A percentile compares a stretch with the other conserved stretches of the same genome.
Evolutionary conservation across 2,888 invertebrate species (phyloP).

Genomic region (Vandiemenella viatica): DNA sequence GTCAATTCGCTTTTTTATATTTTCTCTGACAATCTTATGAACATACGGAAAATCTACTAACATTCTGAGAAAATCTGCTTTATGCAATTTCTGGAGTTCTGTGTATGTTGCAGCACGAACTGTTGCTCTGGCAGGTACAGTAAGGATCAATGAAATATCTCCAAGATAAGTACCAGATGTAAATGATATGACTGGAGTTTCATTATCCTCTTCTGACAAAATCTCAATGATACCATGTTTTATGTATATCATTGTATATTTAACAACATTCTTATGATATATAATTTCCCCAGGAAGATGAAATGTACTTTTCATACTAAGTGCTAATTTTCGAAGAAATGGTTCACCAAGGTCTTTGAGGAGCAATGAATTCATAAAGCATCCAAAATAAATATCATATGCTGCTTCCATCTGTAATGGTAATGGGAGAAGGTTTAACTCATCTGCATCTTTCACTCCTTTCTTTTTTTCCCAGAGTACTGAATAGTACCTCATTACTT

Average conservation of each 20-base stretch:
- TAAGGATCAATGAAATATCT: conserved; percentile 35
- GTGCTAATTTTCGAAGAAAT: neutral
- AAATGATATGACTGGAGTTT: conserved; percentile 38
- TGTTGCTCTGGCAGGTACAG: conserved; percentile 36
- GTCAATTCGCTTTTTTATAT: neutral
- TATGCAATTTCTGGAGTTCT: conserved; percentile 25
- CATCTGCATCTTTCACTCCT: neutral
- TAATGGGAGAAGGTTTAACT: neutral
- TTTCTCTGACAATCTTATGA: neutral
- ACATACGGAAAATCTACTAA: neutral
- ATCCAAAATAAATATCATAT: neutral
- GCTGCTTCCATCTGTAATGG: neutral
- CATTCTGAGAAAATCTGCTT: neutral
- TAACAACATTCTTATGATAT: conserved; percentile 35
- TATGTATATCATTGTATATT: conserved; percentile 37
- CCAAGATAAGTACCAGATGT: conserved; percentile 34
- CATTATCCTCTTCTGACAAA: conserved; percentile 38
- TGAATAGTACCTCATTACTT: neutral
- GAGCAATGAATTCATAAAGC: neutral
- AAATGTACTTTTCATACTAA: conserved; percentile 37
- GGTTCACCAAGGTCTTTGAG: neutral
- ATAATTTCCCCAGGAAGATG: conserved; percentile 37
- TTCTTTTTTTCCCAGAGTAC: neutral
- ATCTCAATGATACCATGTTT: conserved; percentile 35
- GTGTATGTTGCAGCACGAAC: conserved; percentile 38